phyloP scores from a whole-genome alignment of 2,113 vertebrate species.

The Pygoscelis adeliae region DNA sequence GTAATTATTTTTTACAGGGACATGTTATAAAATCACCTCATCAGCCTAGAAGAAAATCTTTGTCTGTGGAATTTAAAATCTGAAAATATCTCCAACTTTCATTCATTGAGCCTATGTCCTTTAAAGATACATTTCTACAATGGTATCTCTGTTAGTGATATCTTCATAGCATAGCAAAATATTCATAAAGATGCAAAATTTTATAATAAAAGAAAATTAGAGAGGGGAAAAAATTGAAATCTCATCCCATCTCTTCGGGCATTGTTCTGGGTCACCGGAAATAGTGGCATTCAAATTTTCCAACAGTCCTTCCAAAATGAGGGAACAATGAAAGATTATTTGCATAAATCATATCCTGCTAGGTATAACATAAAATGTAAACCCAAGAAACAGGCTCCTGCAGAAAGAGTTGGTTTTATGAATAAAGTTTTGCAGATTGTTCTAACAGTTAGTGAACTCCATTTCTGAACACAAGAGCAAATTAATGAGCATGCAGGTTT shows the following conservation, averaged over 20 bases:
- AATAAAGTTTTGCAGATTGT: background rate
- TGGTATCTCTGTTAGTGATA: background rate
- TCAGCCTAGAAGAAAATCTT: background rate
- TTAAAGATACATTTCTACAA: background rate
- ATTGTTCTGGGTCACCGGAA: conserved; percentile 1
- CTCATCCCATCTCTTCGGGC: background rate
- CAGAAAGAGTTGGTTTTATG: background rate
- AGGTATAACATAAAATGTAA: background rate
- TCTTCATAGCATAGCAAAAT: background rate
- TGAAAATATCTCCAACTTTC: background rate
- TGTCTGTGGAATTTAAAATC: background rate
- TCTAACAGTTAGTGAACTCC: background rate
- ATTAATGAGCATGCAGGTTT: background rate
- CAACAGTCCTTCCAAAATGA: background rate
- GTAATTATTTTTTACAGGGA: background rate
- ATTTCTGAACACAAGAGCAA: background rate
- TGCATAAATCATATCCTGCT: background rate
- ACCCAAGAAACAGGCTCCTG: background rate
- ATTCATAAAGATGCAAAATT: background rate
- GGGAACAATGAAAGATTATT: conserved; percentile 6
- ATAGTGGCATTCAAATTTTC: background rate
- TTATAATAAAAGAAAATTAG: background rate
- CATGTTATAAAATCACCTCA: background rate
- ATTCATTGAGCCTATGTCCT: background rate
- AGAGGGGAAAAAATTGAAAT: background rate